A percentile compares a stretch with the other conserved stretches of the same genome.
These are phyloP conservation scores for Colossoma macropomum DNA, from an alignment of 2,113 vertebrate genomes.

Conservation along the genomic window DNA sequence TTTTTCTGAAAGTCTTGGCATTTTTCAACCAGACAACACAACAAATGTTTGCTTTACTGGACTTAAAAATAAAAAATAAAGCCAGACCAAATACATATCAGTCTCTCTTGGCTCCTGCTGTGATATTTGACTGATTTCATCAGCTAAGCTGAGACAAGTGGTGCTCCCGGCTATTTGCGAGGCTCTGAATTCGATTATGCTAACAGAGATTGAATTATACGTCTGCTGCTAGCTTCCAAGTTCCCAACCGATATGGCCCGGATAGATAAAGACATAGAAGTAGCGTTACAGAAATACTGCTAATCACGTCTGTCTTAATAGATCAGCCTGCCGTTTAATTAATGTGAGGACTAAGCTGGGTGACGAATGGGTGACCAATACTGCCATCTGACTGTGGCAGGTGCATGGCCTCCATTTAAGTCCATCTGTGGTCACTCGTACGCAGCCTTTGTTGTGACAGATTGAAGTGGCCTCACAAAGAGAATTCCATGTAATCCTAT, in stretches of 20 bases:
- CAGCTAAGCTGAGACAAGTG: not conserved
- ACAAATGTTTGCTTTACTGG: not conserved
- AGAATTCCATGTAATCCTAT: slow-evolving; percentile 51
- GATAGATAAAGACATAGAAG: not conserved
- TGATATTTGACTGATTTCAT: not conserved
- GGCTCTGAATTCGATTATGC: not conserved
- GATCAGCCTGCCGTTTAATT: not conserved
- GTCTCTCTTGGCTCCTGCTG: not conserved
- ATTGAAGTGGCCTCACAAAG: slow-evolving; percentile 39
- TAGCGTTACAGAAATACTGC: not conserved
- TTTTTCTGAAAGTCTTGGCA: not conserved
- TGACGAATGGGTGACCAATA: not conserved
- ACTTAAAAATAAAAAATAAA: not conserved
- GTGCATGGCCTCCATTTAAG: slow-evolving; percentile 23
- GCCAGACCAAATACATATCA: not conserved
- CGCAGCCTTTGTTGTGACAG: slow-evolving; percentile 42
- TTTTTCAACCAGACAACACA: not conserved
- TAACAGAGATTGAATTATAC: slow-evolving; percentile 18
- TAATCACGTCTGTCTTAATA: not conserved
- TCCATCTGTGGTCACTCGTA: slow-evolving; percentile 32
- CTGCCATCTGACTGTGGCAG: slow-evolving; percentile 19
- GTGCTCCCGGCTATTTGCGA: too few relatives aligned
- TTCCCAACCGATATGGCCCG: not conserved
- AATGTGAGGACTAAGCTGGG: not conserved
- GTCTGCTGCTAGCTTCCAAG: not conserved